Base-by-base conservation (phyloP, 2,797 vertebrate genomes). In the Eospalax fontanierii region DNA sequence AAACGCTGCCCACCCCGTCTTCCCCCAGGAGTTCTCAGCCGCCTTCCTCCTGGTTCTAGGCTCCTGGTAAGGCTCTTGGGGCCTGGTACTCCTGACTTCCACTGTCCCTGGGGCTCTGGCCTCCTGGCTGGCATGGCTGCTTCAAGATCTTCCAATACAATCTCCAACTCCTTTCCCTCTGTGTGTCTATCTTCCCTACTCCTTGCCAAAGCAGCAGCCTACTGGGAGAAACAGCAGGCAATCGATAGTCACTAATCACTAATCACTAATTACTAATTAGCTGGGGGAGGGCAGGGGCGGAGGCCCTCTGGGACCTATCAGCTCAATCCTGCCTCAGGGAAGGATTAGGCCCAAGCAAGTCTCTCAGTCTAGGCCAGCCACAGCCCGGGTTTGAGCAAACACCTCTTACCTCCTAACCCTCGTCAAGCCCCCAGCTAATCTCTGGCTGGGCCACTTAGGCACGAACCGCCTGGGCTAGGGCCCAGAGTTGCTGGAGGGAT, bases 231-330 rank as follows among this genome's bases (percentile, higher is more conserved):
- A 93, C 91, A 81, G 96, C 93, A 90, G 92, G 95, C 15, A 14
- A 98, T 98, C 97, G 95, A 97, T 98, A 98, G 97, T 95, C 96
- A 97, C 97, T 98, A 98, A 98, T 98, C 97, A 97, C 96, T 97
- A 96, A 97, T 97, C 94, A 96, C 97, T 98, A 97, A 98, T 97
- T 46, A 97, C 96, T 97, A 98, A 98, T 98, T 97, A 97, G 95
- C 94, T 95, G 43, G 81, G 96, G 86, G 85, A 89, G 90, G 82
- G 40, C 43, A 82, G 63, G 80, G 95, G 92, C 6, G 19, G 86
- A 22, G 84, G 63, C 68, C 89, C 90, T 57, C 9, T 1, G 68
- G 97, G 97, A 97, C 95, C 95, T 94, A 87, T 89, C 90, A 92
- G 97, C 88, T 95, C 94, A 61, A 81, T 87, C 80, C 83, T 28